phyloP scores from a whole-genome alignment of 1,140 invertebrate genomes.

The Drosophila cardini region DNA sequence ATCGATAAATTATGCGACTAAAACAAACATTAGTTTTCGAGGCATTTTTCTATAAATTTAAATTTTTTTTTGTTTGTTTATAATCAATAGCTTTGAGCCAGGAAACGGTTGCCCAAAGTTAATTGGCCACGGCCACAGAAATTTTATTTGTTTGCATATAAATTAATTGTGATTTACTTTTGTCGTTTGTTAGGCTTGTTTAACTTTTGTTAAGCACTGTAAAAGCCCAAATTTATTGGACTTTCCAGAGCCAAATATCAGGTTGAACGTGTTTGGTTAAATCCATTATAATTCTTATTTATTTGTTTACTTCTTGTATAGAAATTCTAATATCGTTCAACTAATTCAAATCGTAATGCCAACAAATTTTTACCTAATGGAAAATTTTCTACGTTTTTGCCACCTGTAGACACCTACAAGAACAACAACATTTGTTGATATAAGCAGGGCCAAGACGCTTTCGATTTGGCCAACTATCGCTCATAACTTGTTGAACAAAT shows the following conservation, averaged over 20 bases:
- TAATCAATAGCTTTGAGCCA: constrained; percentile 29
- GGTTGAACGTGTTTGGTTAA: constrained; percentile 62
- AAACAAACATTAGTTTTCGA: constrained; percentile 26
- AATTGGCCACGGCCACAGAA: constrained; percentile 42
- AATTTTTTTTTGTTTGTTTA: constrained; percentile 41
- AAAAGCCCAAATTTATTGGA: constrained; percentile 44
- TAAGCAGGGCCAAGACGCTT: constrained; percentile 18
- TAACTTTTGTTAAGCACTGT: constrained; percentile 53
- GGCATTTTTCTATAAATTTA: constrained; percentile 29
- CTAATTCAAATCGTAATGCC: constrained; percentile 6
- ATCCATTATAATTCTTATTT: constrained; percentile 40
- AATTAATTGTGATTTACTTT: constrained; percentile 63
- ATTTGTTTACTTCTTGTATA: constrained; percentile 42
- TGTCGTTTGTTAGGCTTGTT: constrained; percentile 42
- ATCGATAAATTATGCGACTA: constrained; percentile 33
- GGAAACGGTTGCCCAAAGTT: constrained; percentile 42
- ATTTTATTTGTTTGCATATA: constrained; percentile 65
- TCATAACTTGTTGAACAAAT: constrained; percentile 49
- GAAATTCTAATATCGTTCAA: constrained; percentile 27
- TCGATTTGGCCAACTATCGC: constrained; percentile 31
- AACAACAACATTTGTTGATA: constrained; percentile 20
- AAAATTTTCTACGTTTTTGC: constrained; percentile 23
- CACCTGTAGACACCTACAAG: constrained; percentile 31
- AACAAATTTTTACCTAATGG: constrained; percentile 19
- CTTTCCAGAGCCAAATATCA: constrained; percentile 42